Base-by-base conservation (phyloP, 2,888 invertebrate genomes). In the Tanytarsus gracilentus region DNA sequence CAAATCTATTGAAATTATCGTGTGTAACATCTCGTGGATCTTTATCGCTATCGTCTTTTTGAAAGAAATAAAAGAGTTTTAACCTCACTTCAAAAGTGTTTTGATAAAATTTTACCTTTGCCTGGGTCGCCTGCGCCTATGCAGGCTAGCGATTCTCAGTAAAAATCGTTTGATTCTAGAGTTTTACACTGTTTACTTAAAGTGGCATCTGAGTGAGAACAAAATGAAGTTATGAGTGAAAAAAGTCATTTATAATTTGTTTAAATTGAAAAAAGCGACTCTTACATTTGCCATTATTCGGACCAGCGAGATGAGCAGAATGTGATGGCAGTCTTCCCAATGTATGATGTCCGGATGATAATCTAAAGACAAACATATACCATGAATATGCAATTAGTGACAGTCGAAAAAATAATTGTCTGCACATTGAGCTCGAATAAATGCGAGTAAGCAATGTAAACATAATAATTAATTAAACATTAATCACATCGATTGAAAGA, bases 101-200 rank as follows among this genome's bases (percentile, higher is more conserved):
- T n/a, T 23, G 49, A 49, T 8, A 29, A 26, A 7, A 8, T 18
- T 11, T 14, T 14, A 39, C 40, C 29, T 23, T 56, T 56, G 33
- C 48, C 58, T 44, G 44, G 30, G 14, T 48, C 73, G 74, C 74
- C 74, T 74, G 74, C 74, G n/a, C n/a, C n/a, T 73, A 71, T 70
- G 65, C 84, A 74, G 74, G 74, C 74, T 73, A 73, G 73, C 73
- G 74, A 74, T 78, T 87, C 88, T 91, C 90, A 92, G 89, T 93
- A 93, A 79, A 92, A 93, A 78, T 92, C 92, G 71, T 84, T 88
- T 68, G 90, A 86, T 78, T 92, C 92, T 61, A 92, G 80, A 69
- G 92, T 92, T 80, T 92, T 93, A 85, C 92, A 93, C 79, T 92
- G 91, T 79, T 91, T 91, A 85, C 89, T 91, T 75, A 92, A 80